A percentile compares a stretch with the other conserved stretches of the same genome.
Evolutionary conservation across 2,888 invertebrate species (phyloP).

Genomic region (Clusia tigrina): DNA sequence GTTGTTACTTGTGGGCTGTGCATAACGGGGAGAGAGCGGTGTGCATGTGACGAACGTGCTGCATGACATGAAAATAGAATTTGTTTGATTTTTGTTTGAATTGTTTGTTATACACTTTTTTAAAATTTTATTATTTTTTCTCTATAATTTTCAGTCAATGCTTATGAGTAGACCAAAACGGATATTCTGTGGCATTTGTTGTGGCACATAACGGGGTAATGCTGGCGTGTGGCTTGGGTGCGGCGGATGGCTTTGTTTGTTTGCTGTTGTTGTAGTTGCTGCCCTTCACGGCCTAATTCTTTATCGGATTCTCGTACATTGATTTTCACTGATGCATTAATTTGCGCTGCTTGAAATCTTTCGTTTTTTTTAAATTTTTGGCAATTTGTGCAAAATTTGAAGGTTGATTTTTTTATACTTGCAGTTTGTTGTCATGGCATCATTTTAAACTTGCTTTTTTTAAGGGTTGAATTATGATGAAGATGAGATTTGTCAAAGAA

Average conservation of each 20-base stretch:
- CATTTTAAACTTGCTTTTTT: neutral
- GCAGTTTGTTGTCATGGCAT: neutral
- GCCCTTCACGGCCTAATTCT: conserved; percentile 19
- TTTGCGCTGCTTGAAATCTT: conserved; percentile 36
- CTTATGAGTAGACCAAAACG: conserved; percentile 16
- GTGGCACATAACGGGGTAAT: neutral
- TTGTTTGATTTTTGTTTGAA: conserved; percentile 28
- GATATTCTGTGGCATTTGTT: conserved; percentile 34
- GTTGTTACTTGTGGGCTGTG: conserved; percentile 47
- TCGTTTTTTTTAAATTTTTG: neutral
- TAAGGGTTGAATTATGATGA: neutral
- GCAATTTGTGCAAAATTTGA: neutral
- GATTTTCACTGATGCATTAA: conserved; percentile 40
- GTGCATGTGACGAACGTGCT: conserved; percentile 23
- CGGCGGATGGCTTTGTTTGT: neutral
- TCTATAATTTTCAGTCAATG: conserved; percentile 15
- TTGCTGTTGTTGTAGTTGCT: conserved; percentile 21
- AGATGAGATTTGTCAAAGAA: neutral
- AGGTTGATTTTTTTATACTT: neutral
- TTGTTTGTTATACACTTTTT: conserved; percentile 34
- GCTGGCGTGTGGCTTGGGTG: neutral
- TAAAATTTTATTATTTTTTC: conserved; percentile 35
- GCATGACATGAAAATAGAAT: conserved; percentile 48
- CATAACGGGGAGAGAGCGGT: too few relatives aligned
- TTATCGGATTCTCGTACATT: conserved; percentile 23